Conservation (phyloP, 2,888 invertebrate genomes). For the Lycophotia porphyrea region DNA sequence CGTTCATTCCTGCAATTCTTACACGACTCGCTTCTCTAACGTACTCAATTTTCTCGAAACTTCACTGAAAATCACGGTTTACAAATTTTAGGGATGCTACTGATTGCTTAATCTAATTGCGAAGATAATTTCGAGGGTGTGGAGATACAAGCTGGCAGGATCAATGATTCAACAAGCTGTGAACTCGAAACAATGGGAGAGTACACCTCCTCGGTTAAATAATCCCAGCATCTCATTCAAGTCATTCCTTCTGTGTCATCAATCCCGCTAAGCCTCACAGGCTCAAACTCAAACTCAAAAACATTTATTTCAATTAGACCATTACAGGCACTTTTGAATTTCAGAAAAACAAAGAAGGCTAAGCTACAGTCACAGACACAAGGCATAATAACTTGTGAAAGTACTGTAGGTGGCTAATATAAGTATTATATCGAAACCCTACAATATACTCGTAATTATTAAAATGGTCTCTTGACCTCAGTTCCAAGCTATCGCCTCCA, state of each 20-base stretch:
- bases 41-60: background rate
- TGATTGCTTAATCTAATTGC: background rate
- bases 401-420: no score
- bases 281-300: no score
- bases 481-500: constrained; percentile 49
- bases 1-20: background rate
- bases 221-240: background rate
- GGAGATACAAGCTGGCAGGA: background rate
- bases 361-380: no score
- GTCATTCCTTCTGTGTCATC: background rate
- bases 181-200: background rate
- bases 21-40: background rate
- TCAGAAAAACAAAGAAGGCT: no score
- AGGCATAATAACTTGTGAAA: no score
- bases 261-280: background rate
- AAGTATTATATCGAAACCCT: constrained; percentile 8
- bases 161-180: background rate
- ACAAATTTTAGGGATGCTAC: background rate
- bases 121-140: background rate
- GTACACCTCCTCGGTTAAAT: background rate
- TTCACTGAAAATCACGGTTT: background rate
- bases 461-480: constrained; percentile 51
- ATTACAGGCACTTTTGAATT: no score
- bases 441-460: constrained; percentile 26
- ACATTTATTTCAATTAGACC: no score